phyloP scores from a whole-genome alignment of 2,888 invertebrate genomes.

The Steromphala cineraria region DNA sequence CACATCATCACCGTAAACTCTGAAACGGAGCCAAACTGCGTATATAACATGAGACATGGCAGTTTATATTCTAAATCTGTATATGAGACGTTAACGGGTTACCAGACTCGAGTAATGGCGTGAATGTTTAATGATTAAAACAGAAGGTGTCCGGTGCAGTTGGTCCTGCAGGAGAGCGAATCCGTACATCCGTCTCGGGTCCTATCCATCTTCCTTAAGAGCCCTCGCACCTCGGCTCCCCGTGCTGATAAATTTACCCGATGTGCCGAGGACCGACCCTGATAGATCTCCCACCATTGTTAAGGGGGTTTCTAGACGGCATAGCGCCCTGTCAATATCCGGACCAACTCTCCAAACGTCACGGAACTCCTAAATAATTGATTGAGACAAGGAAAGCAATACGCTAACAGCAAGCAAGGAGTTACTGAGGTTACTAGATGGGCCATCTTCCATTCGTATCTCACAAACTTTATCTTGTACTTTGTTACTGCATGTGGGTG shows the following conservation, averaged over 20 bases:
- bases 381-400: neutral
- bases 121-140: too few relatives aligned
- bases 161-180: too few relatives aligned
- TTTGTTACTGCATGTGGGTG: too few relatives aligned
- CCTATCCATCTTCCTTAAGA: neutral
- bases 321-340: neutral
- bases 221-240: neutral
- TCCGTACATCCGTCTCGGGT: too few relatives aligned
- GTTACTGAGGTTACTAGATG: neutral
- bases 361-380: slow-evolving; percentile 5
- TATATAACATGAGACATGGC: too few relatives aligned
- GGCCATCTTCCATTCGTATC: neutral
- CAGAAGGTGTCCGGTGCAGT: too few relatives aligned
- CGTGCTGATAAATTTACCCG: neutral
- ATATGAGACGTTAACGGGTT: too few relatives aligned
- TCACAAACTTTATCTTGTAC: too few relatives aligned
- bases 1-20: too few relatives aligned
- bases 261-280: neutral
- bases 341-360: neutral
- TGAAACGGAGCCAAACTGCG: too few relatives aligned
- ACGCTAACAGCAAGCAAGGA: neutral
- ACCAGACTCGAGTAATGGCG: too few relatives aligned
- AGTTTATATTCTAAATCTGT: too few relatives aligned
- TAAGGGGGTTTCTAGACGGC: neutral
- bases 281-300: neutral